Base-by-base conservation (phyloP, 2,888 invertebrate species). In the Parnassius apollo region DNA sequence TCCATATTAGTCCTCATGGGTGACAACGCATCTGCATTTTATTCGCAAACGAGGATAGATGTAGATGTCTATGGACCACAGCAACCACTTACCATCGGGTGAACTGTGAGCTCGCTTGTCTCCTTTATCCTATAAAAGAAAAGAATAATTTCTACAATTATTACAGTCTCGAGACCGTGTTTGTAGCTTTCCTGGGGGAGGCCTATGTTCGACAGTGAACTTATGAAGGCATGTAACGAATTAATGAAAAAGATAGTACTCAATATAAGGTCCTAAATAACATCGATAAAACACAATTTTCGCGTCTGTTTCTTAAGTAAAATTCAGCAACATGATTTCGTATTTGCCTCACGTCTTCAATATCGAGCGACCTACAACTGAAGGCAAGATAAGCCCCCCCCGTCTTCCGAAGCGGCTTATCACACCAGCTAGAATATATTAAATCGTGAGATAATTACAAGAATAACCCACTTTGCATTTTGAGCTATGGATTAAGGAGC, bases 331-430 rank as follows among this genome's bases (percentile, higher is more conserved):
- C 55, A 61, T 48, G 50, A 59, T 25, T 64, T 64, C 56, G 62
- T 66, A 84, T 85, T 85, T 84, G 52, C 65, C 67, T 78, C 85
- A 80, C 86, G 85, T 77, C 55, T 42, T 52, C 58, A 67, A 72
- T 86, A 86, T 87, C 83, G 86, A 87, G 78, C 87, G 84, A 77
- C 82, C 82, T 73, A 80, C 77, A 72, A 71, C 68, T 67, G 68
- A 62, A 55, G 55, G 66, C 65, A 64, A 78, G 80, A 83, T 80
- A 82, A 78, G 70, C 68, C 68, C 65, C 68, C 65, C 13, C 61
- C 56, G 59, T 68, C 71, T 69, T 72, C 69, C 68, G 68, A 64
- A 55, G 58, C 68, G 66, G 66, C 71, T 75, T 76, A 76, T 76
- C 76, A 63, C 68, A 49, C 51, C 67, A 56, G 62, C 70, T 64